Base-by-base conservation (phyloP, 1,140 invertebrate species). In the Caerostris extrusa region DNA sequence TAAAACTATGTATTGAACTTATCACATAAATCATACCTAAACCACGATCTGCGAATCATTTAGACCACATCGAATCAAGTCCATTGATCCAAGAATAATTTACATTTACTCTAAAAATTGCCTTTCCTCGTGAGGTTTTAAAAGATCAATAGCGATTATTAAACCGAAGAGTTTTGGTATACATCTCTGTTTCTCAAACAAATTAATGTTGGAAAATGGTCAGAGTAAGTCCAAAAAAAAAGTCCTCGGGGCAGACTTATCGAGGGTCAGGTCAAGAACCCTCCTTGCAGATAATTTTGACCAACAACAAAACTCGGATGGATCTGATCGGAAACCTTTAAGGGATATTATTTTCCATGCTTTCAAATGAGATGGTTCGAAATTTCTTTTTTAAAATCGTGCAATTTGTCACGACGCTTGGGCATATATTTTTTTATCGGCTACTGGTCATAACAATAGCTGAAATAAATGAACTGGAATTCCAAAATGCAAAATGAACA, bases 361-460 rank as follows among this genome's bases (percentile, higher is more conserved):
- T 34, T 85, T 85, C 58, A 67, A 85, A 92, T 56, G 14, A 53
- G 86, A 88, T 61, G 58, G 85, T 34, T 92, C 90, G 53, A 90
- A 90, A 56, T 69, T 90, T 69, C 55, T 85, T 92, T n/a, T 92
- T 92, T 64, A 92, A 92, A 92, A 71, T 92, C 90, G 90, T 92
- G 90, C 77, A 57, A 83, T 92, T 92, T 64, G 90, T 92, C 90
- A 92, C 90, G 90, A 92, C 69, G 10, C 57, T n/a, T n/a, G 17
- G 64, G 6, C 53, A 85, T 50, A 88, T 88, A 64, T 88, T 64
- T 81, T 69, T 81, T 90, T 90, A 90, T 90, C 71, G 71, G 34
- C n/a, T 89, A 89, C 60, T 69, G 90, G 57, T 69, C 90, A 55
- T 85, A 92, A 85, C 90, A 92, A 85, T 85, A 58, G 81, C 34